Base-by-base conservation (phyloP, 2,888 invertebrate genomes). In the Scotopteryx bipunctaria region DNA sequence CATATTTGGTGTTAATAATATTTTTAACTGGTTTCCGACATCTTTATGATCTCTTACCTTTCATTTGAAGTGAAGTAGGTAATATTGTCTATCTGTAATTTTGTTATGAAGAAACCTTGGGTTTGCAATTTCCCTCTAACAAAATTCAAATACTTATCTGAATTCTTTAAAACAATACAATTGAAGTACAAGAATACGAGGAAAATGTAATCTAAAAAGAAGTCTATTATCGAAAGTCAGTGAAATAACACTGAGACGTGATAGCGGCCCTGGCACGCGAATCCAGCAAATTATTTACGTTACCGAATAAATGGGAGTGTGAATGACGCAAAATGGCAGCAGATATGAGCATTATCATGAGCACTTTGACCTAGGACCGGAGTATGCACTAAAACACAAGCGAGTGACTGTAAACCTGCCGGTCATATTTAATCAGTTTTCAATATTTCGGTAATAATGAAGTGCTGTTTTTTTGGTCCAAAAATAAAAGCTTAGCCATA, bases 311-410 rank as follows among this genome's bases (percentile, higher is more conserved):
- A 65, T 46, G 52, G 54, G 50, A 60, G 63, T 66, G 61, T 43
- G 57, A 63, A 67, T 74, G 73, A 78, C 69, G 73, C 63, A 77
- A 73, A 73, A 60, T 68, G 59, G 59, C 59, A 41, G 27, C 44
- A 66, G 50, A 58, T 64, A 66, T 47, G 43, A 54, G 47, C 56
- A 64, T 63, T 72, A 77, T 70, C 63, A 62, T 50, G 37, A 67
- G 64, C 67, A 72, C 71, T 76, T 70, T 73, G 70, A 70, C 73
- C 71, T 52, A 54, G 53, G 66, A 71, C 65, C 66, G 71, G 55
- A 66, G 62, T 61, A 42, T 45, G 51, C 15, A 15, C 59, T 29
- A 17, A 25, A 31, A n/a, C 13, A 45, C 8, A 15, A 16, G 14
- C 31, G 32, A 9, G 11, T 11, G 17, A 27, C 63, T 15, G 29